A percentile compares a stretch with the other conserved stretches of the same genome.
Conservation (phyloP, 2,888 invertebrate species). For the Hirtodrosophila cameraria region DNA sequence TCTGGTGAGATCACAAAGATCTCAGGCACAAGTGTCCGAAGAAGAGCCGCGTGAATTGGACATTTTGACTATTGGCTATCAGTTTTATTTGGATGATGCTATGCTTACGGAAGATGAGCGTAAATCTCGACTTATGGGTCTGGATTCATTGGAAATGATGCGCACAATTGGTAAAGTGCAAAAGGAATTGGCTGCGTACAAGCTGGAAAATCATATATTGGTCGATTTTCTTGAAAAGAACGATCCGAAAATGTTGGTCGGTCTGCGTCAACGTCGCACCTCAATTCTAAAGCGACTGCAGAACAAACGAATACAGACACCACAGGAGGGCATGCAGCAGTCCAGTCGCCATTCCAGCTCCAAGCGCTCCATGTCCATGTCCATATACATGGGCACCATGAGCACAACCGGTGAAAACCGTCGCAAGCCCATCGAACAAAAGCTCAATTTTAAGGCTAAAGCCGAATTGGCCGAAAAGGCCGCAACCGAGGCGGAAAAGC, state of each 20-base stretch:
- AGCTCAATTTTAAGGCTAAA: slow-evolving; percentile 80
- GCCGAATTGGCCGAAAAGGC: slow-evolving; percentile 81
- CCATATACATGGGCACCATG: slow-evolving; percentile 28
- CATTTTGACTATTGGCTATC: slow-evolving; percentile 54
- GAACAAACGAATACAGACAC: slow-evolving; percentile 1
- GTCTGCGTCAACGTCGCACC: slow-evolving; percentile 68
- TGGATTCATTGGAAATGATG: slow-evolving; percentile 78
- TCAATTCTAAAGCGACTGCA: slow-evolving; percentile 53
- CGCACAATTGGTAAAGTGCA: slow-evolving; percentile 68
- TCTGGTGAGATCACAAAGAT: not conserved
- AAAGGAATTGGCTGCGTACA: slow-evolving; percentile 65
- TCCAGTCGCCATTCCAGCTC: slow-evolving; percentile 55
- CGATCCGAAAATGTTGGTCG: slow-evolving; percentile 80
- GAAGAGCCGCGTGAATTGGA: slow-evolving; percentile 54
- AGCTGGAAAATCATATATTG: slow-evolving; percentile 80
- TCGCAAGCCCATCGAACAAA: slow-evolving; percentile 62
- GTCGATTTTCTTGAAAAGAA: slow-evolving; percentile 81
- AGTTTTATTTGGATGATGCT: slow-evolving; percentile 57
- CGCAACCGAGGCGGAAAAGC: slow-evolving; percentile 73
- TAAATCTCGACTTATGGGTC: slow-evolving; percentile 29
- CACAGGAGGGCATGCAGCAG: slow-evolving; percentile 23
- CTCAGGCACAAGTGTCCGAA: not conserved
- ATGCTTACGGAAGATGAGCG: slow-evolving; percentile 53
- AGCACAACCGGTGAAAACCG: slow-evolving; percentile 25
- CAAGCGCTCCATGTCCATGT: slow-evolving; percentile 59